Evolutionary conservation across 2,888 invertebrate genomes (phyloP).

Genomic region (Ormyrus labotus): DNA sequence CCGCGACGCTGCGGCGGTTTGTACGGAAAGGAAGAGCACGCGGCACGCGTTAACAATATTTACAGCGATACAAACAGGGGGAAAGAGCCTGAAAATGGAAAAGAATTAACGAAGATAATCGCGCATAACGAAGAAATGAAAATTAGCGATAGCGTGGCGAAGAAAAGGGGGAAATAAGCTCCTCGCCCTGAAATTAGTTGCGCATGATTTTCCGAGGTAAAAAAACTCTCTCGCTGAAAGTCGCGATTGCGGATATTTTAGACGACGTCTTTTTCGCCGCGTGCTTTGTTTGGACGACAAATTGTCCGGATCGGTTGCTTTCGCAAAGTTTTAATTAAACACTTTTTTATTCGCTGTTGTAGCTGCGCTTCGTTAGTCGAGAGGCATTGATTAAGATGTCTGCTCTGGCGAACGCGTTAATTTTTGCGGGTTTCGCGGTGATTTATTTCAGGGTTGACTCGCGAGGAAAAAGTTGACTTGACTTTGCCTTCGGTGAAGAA

Average conservation of each 20-base stretch:
- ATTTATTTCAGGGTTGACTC: neutral
- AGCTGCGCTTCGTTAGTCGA: neutral
- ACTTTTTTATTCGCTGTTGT: neutral
- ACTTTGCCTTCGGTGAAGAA: neutral
- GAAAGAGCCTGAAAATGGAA: conserved; percentile 5
- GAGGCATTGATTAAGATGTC: conserved; percentile 21
- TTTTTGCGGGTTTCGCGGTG: neutral
- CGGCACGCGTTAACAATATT: conserved; percentile 4
- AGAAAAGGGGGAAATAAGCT: neutral
- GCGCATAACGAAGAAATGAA: conserved; percentile 35
- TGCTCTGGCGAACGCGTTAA: no score
- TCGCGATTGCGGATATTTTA: conserved; percentile 12
- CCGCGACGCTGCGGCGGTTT: no score
- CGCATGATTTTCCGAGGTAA: conserved; percentile 40
- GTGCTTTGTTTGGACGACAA: conserved; percentile 4
- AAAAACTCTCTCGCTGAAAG: neutral
- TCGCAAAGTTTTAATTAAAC: conserved; percentile 46
- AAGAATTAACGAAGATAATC: conserved; percentile 18
- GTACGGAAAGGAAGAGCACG: neutral
- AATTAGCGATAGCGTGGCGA: conserved; percentile 37
- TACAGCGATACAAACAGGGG: conserved; percentile 29
- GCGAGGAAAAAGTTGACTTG: no score
- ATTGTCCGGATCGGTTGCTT: conserved; percentile 10
- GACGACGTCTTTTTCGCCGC: neutral
- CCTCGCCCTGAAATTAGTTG: conserved; percentile 37